These are phyloP conservation scores for Hexactinellida sp. DNA, from an alignment of 37 sponge, comb jelly and placozoan genomes.

Conservation along the genomic window DNA sequence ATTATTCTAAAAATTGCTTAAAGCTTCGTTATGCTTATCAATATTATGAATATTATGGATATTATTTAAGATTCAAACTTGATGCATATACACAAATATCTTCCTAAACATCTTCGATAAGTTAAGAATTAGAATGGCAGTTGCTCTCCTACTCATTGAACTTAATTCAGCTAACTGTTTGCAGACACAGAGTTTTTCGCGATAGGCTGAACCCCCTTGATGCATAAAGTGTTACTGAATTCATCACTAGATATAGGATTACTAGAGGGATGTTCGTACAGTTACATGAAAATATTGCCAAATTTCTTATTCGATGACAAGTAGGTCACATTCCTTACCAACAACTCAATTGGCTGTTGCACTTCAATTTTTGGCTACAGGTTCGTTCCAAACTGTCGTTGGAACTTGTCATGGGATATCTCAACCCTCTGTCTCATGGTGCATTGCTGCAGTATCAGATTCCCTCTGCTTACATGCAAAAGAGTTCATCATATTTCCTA, in stretches of 20 bases:
- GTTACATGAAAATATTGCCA: no score
- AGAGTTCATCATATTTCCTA: not conserved
- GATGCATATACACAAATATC: no score
- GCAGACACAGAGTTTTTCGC: not conserved
- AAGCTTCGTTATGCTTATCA: no score
- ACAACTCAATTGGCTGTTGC: not conserved
- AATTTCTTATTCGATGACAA: no score
- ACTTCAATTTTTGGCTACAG: not conserved
- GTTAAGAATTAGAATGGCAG: not conserved
- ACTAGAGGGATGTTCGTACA: not conserved
- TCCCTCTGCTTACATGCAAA: not conserved
- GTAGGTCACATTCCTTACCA: not conserved
- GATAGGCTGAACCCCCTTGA: not conserved
- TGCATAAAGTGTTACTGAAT: not conserved
- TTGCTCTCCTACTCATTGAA: not conserved
- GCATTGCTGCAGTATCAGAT: not conserved
- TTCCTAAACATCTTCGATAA: no score
- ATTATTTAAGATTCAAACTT: no score
- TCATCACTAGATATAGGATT: not conserved
- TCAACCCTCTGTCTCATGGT: no score
- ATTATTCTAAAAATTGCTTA: no score
- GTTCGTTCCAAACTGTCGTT: not conserved
- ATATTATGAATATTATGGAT: no score
- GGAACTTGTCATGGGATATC: not conserved
- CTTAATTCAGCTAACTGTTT: not conserved